Base-by-base conservation (phyloP, 2,888 invertebrate genomes). In the Caenorhabditis imperialis region DNA sequence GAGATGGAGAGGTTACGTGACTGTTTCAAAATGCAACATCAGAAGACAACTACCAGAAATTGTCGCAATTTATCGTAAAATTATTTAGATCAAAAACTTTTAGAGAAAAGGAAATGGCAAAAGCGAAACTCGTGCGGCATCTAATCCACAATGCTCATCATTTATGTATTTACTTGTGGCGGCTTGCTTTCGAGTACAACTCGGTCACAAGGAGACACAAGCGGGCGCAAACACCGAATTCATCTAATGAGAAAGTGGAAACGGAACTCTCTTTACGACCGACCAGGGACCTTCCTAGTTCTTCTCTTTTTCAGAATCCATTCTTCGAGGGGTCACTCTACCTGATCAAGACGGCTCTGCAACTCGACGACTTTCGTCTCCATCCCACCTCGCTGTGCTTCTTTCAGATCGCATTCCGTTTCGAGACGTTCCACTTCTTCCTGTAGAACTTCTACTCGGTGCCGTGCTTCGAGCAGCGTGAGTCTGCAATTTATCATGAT, bases 361-460 rank as follows among this genome's bases (percentile, higher is more conserved):
- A 77, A 27, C 16, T 76, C 75, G 14, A 58, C 53, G 3, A 78
- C 33, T 22, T 69, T 67, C 10, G 58, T 77, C 54, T 73, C 73
- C 53, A 77, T 60, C 14, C 63, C 81, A 35, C 62, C 75, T 10
- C 67, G 55, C 58, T 81, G 72, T 4, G 61, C 79, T 44, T 81
- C 77, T 54, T 70, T 73, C 57, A 78, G 54, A 67, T 81, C 81
- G 20, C 73, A 73, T 61, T 79, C 77, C 3, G 75, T 78, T 47
- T 73, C 76, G 33, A 83, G 50, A 20, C 78, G 57, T 48, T 83
- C 82, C 22, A 81, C 77, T 44, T 83, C 82, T n/a, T 61, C 63
- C 58, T 83, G 78, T 35, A 83, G 62, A 14, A 80, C 77, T 53
- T 81, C 81, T 20, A 75, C 70, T 2, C 75, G 71, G 37, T 77